Evolutionary conservation across 2,113 vertebrate genomes (phyloP).

Genomic region (Gadus macrocephalus): DNA sequence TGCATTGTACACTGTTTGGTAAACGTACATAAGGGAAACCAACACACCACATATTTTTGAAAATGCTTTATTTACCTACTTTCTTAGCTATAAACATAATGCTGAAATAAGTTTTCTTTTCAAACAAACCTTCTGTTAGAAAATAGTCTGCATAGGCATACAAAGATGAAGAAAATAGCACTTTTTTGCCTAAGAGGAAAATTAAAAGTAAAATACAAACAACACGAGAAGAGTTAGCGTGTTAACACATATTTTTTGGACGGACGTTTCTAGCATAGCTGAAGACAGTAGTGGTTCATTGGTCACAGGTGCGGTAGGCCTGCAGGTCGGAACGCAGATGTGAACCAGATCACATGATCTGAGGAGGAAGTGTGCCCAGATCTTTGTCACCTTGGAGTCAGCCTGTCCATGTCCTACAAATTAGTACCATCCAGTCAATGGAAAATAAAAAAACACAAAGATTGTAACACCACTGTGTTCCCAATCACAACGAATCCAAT

Average conservation of each 20-base stretch:
- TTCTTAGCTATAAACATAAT: conserved; percentile 75
- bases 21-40: too few relatives aligned
- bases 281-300: conserved; percentile 15
- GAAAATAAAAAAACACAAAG: not conserved
- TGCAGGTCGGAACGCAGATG: conserved; percentile 38
- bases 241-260: conserved; percentile 45
- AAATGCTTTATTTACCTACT: conserved; percentile 78
- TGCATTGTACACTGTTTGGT: too few relatives aligned
- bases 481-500: conserved; percentile 46
- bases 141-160: conserved; percentile 62
- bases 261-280: conserved; percentile 31
- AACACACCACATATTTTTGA: conserved; percentile 46
- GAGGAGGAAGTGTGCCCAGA: too few relatives aligned
- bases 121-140: conserved; percentile 66
- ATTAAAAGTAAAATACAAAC: conserved; percentile 41
- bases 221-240: conserved; percentile 48
- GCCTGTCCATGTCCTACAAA: not conserved
- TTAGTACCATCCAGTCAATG: conserved; percentile 31
- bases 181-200: conserved; percentile 50
- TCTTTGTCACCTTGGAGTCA: too few relatives aligned
- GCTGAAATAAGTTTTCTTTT: conserved; percentile 52
- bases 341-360: too few relatives aligned
- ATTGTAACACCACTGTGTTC: conserved; percentile 13
- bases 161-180: conserved; percentile 54
- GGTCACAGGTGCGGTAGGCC: conserved; percentile 20